These are phyloP conservation scores for Lutjanus argentimaculatus DNA, from an alignment of 2,797 vertebrate species.

Conservation along the genomic window DNA sequence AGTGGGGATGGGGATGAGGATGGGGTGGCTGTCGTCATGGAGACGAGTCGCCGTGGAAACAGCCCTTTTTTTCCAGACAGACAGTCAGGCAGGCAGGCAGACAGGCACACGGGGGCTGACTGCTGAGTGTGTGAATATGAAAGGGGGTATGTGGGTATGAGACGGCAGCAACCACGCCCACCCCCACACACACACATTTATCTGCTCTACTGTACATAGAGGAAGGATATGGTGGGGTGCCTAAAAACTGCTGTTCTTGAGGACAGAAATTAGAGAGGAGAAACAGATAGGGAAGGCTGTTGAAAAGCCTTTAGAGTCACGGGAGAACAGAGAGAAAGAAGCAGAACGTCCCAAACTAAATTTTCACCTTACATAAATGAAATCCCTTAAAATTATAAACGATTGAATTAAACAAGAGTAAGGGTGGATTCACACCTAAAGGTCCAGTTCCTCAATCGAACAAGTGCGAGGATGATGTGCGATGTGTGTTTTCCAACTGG, in stretches of 20 bases:
- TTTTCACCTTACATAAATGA: background rate
- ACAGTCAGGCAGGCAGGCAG: constrained; percentile 56
- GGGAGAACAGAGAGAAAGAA: background rate
- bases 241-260: constrained; percentile 16
- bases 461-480: too few relatives aligned
- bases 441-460: too few relatives aligned
- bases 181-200: constrained; percentile 22
- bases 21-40: constrained; percentile 81
- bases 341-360: background rate
- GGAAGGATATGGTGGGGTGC: background rate
- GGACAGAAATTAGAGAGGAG: background rate
- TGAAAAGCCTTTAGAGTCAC: constrained; percentile 1
- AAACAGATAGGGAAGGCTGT: background rate
- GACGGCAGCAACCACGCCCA: constrained; percentile 59
- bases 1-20: constrained; percentile 71
- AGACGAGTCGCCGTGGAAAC: constrained; percentile 81
- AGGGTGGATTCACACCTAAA: too few relatives aligned
- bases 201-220: constrained; percentile 13
- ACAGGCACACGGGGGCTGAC: constrained; percentile 48
- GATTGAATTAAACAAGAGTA: background rate
- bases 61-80: constrained; percentile 67
- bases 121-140: constrained; percentile 78
- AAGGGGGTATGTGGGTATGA: constrained; percentile 61
- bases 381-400: background rate
- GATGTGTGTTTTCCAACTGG: too few relatives aligned